Percentiles rank a stretch among this genome's conserved stretches.
Conservation (phyloP, 2,113 vertebrate genomes). For the Pycnonotus jocosus region DNA sequence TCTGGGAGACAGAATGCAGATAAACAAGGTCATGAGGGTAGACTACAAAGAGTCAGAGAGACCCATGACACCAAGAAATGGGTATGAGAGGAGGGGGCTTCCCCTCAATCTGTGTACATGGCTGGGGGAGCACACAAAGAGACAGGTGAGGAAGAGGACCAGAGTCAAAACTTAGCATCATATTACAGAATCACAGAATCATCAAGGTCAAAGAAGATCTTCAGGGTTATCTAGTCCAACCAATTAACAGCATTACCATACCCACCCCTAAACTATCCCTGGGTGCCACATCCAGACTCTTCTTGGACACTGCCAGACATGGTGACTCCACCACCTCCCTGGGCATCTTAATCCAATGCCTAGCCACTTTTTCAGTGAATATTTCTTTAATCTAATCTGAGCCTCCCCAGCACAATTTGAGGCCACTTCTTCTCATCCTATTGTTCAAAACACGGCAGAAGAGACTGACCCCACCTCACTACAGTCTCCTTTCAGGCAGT, state of each 20-base stretch:
- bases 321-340: neutral
- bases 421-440: neutral
- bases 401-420: neutral
- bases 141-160: neutral
- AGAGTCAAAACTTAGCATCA: neutral
- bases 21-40: neutral
- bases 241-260: neutral
- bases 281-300: neutral
- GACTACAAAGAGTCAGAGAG: neutral
- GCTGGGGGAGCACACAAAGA: neutral
- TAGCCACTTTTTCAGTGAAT: neutral
- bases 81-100: neutral
- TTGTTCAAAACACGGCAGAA: neutral
- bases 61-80: neutral
- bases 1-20: conserved; percentile 41
- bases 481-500: neutral
- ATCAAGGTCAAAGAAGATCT: neutral
- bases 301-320: neutral
- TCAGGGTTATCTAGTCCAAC: neutral
- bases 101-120: neutral
- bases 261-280: neutral
- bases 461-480: neutral
- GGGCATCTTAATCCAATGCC: neutral
- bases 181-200: neutral
- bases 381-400: neutral